These are phyloP conservation scores for Astyanax mexicanus DNA, from an alignment of 2,797 vertebrate genomes.

Conservation along the genomic window DNA sequence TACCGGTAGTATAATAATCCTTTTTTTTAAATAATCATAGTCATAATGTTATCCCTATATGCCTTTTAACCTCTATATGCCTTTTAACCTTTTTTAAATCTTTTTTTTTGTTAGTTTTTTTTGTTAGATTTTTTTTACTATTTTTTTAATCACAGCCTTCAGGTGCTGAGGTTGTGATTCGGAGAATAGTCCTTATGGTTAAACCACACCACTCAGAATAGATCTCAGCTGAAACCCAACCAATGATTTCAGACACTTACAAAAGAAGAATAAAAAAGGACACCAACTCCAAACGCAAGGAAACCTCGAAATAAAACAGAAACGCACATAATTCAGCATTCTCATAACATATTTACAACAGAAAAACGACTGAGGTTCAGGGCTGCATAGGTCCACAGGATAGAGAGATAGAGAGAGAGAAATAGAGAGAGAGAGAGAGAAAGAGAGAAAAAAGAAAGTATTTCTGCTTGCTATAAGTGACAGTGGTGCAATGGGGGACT, in stretches of 20 bases:
- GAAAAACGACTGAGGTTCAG: conserved; percentile 65
- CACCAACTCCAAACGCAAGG: conserved; percentile 70
- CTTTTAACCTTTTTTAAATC: conserved; percentile 67
- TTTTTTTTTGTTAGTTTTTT: conserved; percentile 55
- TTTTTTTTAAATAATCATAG: conserved; percentile 82
- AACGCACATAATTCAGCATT: conserved; percentile 74
- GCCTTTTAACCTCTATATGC: conserved; percentile 76
- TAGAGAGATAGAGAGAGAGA: conserved; percentile 77
- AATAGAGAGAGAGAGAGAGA: conserved; percentile 51
- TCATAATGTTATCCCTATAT: conserved; percentile 85
- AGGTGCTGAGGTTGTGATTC: conserved; percentile 76
- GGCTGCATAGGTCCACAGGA: conserved; percentile 86
- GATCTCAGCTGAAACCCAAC: conserved; percentile 76
- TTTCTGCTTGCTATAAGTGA: conserved; percentile 56
- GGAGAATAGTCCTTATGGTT: conserved; percentile 78
- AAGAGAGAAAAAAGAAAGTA: conserved; percentile 44
- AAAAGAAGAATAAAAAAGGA: conserved; percentile 68
- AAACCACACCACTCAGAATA: conserved; percentile 73
- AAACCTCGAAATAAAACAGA: conserved; percentile 68
- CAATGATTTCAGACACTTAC: conserved; percentile 75
- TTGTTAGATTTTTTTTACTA: background rate
- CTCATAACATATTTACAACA: conserved; percentile 81
- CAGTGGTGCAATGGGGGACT: conserved; percentile 46
- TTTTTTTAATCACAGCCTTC: conserved; percentile 71
- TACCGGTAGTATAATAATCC: conserved; percentile 87